Evolutionary conservation across 37 sponge, comb jelly and placozoan species (phyloP).

Genomic region (Hormiphora californensis): DNA sequence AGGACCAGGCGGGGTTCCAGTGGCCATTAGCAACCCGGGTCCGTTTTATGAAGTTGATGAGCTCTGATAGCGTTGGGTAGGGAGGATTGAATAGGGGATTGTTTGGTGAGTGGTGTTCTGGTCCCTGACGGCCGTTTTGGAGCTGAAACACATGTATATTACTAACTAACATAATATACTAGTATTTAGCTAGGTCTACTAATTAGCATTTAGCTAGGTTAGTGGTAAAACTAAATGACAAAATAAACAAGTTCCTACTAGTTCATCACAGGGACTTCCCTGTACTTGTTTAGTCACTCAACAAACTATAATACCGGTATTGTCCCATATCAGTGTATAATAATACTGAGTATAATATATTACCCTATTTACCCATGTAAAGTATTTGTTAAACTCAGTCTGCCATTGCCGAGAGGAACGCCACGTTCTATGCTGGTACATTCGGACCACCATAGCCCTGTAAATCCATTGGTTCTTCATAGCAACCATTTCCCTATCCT

Average conservation of each 20-base stretch:
- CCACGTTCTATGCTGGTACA: no score
- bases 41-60: not conserved
- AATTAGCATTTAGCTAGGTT: no score
- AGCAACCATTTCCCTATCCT: not conserved
- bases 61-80: not conserved
- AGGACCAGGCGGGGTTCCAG: conserved; percentile 20
- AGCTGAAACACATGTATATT: not conserved
- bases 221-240: no score
- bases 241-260: no score
- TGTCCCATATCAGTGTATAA: no score
- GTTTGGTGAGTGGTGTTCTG: not conserved
- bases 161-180: no score
- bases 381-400: not conserved
- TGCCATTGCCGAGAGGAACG: not conserved
- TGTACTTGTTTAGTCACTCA: no score
- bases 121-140: not conserved
- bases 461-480: not conserved
- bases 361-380: not conserved
- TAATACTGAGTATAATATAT: no score
- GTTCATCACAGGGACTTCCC: no score
- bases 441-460: not conserved
- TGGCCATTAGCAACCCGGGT: not conserved
- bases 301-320: no score
- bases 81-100: conserved; percentile 6
- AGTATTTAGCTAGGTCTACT: no score